phyloP scores from a whole-genome alignment of 2,888 invertebrate species.

The Embidobia sp. region DNA sequence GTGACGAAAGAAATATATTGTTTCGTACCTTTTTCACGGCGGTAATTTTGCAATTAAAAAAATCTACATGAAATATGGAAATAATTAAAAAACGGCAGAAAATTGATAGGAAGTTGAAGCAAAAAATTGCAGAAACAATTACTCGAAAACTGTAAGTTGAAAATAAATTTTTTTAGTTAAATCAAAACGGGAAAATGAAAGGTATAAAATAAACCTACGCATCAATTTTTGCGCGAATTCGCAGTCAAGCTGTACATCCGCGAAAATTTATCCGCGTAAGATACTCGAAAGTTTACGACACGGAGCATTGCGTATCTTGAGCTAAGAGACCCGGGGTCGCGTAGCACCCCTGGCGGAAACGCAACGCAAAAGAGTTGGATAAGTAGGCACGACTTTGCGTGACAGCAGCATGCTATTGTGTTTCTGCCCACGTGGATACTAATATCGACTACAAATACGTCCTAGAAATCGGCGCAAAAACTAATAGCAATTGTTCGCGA shows the following conservation, averaged over 20 bases:
- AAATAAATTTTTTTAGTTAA: no score
- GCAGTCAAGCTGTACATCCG: conserved; percentile 7
- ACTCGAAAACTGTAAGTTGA: no score
- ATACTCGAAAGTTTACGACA: conserved; percentile 41
- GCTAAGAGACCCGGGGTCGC: conserved; percentile 28
- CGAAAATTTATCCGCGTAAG: conserved; percentile 37
- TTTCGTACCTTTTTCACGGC: no score
- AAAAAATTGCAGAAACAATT: no score
- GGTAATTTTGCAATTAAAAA: no score
- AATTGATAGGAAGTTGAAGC: no score
- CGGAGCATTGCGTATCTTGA: conserved; percentile 47
- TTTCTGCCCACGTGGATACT: conserved; percentile 76
- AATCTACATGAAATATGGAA: no score
- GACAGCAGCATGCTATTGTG: conserved; percentile 71
- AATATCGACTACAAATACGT: conserved; percentile 74
- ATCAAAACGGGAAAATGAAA: no score
- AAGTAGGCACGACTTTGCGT: conserved; percentile 65
- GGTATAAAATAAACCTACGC: no score
- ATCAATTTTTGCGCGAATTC: no score
- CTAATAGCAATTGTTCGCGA: conserved; percentile 35
- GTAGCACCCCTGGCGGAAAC: conserved; percentile 59
- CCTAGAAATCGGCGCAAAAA: conserved; percentile 68
- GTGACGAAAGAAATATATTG: no score
- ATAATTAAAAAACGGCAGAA: no score
- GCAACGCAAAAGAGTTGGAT: conserved; percentile 67